A percentile compares a stretch with the other conserved stretches of the same genome.
Conservation (phyloP, 1,140 invertebrate species). For the Bombus sibiricus region DNA sequence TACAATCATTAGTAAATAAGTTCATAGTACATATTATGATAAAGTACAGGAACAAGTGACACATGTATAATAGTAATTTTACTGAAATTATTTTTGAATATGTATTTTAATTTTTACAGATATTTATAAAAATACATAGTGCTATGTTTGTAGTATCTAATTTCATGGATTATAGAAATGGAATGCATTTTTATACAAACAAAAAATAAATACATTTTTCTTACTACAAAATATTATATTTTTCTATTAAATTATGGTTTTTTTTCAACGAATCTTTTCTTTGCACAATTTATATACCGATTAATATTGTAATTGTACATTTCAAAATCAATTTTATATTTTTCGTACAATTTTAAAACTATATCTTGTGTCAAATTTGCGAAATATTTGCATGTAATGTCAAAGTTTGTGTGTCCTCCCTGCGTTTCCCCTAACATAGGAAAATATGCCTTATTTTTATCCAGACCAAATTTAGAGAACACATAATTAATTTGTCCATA, state of each 20-base stretch:
- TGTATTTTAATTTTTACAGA: constrained; percentile 19
- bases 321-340: constrained; percentile 79
- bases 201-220: constrained; percentile 44
- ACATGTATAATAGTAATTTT: neutral
- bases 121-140: constrained; percentile 34
- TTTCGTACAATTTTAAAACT: constrained; percentile 72
- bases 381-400: constrained; percentile 77
- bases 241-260: constrained; percentile 24
- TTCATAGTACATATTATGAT: neutral
- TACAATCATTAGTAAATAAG: constrained; percentile 11
- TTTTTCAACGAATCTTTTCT: constrained; percentile 18
- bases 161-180: constrained; percentile 23
- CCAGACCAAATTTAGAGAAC: constrained; percentile 70
- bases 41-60: neutral
- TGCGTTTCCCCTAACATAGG: constrained; percentile 66
- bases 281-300: constrained; percentile 72
- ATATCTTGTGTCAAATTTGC: constrained; percentile 68
- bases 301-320: constrained; percentile 77
- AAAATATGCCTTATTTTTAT: constrained; percentile 63
- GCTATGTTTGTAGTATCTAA: constrained; percentile 10
- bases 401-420: constrained; percentile 71
- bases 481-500: constrained; percentile 71
- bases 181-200: constrained; percentile 47
- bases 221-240: constrained; percentile 12
- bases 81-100: constrained; percentile 5